Percentiles rank a stretch among this genome's conserved stretches.
These are phyloP conservation scores for Drosophila nr. medialis DNA, from an alignment of 2,888 invertebrate species.

Conservation along the genomic window DNA sequence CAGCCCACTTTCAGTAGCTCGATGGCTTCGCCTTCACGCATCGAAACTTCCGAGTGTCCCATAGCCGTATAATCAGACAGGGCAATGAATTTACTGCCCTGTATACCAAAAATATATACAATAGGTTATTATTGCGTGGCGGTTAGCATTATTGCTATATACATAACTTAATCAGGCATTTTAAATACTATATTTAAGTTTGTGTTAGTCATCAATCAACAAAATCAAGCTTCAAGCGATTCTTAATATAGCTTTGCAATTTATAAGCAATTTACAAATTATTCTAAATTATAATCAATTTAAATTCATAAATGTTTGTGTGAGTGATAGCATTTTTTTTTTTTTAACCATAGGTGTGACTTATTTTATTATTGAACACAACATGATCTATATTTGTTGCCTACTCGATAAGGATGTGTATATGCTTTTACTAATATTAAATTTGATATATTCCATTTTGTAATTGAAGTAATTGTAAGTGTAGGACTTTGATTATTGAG, in stretches of 20 bases:
- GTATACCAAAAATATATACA: slow-evolving; percentile 65
- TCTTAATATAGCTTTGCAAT: slow-evolving; percentile 4
- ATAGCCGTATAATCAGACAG: slow-evolving; percentile 97
- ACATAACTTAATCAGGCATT: slow-evolving; percentile 82
- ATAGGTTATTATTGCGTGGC: slow-evolving; percentile 42
- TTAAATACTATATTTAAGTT: background rate
- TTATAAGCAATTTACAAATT: slow-evolving; percentile 3
- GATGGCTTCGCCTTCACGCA: slow-evolving; percentile 95
- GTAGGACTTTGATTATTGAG: background rate
- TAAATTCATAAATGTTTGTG: background rate
- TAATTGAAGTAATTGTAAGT: background rate
- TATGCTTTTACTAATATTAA: background rate
- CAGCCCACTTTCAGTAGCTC: slow-evolving; percentile 96
- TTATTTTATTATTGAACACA: background rate
- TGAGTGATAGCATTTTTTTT: background rate
- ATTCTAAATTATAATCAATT: background rate
- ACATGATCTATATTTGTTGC: background rate
- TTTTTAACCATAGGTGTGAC: background rate
- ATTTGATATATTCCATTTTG: background rate
- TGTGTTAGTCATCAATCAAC: slow-evolving; percentile 11
- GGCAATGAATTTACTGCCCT: slow-evolving; percentile 93
- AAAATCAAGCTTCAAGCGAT: slow-evolving; percentile 20
- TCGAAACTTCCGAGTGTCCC: slow-evolving; percentile 95
- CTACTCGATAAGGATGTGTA: background rate
- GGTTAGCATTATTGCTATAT: slow-evolving; percentile 14